These are phyloP conservation scores for Ursus arctos DNA, from an alignment of 2,113 vertebrate genomes.

Conservation along the genomic window DNA sequence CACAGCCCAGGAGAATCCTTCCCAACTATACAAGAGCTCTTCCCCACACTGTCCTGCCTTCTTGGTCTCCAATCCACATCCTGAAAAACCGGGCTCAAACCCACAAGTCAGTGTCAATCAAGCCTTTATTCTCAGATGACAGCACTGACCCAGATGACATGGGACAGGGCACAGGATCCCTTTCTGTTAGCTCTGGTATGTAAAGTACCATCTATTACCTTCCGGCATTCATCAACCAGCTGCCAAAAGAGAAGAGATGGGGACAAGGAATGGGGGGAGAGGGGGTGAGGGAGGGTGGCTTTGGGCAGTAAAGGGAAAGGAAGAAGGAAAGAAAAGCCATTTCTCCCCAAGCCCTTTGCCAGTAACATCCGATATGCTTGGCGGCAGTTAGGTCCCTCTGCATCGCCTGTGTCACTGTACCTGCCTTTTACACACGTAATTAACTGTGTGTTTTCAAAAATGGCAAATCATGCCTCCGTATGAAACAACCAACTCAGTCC, in stretches of 20 bases:
- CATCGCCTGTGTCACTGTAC: background rate
- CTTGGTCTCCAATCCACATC: background rate
- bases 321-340: background rate
- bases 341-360: background rate
- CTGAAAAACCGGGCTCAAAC: background rate
- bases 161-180: background rate
- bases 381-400: background rate
- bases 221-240: background rate
- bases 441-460: constrained; percentile 80
- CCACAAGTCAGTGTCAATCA: background rate
- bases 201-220: background rate
- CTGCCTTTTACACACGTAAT: constrained; percentile 76
- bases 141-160: background rate
- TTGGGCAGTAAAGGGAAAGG: background rate
- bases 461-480: constrained; percentile 76
- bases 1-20: background rate
- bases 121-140: background rate
- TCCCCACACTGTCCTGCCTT: background rate
- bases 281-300: background rate
- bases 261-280: fast-evolving
- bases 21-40: fast-evolving
- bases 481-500: constrained; percentile 77
- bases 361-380: constrained; percentile 58
- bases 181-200: background rate
- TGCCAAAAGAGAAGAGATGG: background rate